A percentile compares a stretch with the other conserved stretches of the same genome.
phyloP scores from a whole-genome alignment of 2,888 invertebrate genomes.

The Amphipyra berbera region DNA sequence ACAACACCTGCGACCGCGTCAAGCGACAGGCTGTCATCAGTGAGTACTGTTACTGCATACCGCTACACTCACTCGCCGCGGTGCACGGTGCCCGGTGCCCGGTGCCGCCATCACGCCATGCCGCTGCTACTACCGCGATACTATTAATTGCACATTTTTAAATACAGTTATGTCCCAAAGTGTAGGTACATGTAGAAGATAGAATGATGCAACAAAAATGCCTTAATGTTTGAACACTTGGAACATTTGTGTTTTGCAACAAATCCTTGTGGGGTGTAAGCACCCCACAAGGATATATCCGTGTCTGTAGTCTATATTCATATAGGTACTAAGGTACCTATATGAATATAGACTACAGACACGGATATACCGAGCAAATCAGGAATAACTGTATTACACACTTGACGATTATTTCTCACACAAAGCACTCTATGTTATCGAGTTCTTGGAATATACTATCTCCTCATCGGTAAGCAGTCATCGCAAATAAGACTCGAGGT shows the following conservation, averaged over 20 bases:
- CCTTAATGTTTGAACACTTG: too few species aligned
- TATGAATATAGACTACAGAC: too few species aligned
- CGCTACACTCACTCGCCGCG: too few species aligned
- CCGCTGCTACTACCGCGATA: neutral
- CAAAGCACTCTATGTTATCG: constrained; percentile 13
- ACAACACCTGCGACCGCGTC: constrained; percentile 98
- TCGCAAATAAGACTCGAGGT: constrained; percentile 22
- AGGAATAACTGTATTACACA: constrained; percentile 14
- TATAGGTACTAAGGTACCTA: too few species aligned
- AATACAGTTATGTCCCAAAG: constrained; percentile 6
- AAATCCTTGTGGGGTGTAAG: too few species aligned
- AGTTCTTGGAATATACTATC: constrained; percentile 10
- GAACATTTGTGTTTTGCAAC: too few species aligned
- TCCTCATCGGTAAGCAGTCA: constrained; percentile 6
- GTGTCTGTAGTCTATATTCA: too few species aligned
- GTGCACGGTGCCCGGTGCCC: too few species aligned
- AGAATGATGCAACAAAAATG: too few species aligned
- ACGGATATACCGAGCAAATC: neutral
- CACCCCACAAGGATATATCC: too few species aligned
- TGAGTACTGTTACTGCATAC: constrained; percentile 87
- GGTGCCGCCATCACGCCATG: too few species aligned
- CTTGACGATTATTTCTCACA: constrained; percentile 11
- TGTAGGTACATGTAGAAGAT: too few species aligned
- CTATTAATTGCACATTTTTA: constrained; percentile 7
- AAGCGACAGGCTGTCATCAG: constrained; percentile 98